phyloP scores from a whole-genome alignment of 2,797 vertebrate genomes.

The Phrynocephalus vlangalii region DNA sequence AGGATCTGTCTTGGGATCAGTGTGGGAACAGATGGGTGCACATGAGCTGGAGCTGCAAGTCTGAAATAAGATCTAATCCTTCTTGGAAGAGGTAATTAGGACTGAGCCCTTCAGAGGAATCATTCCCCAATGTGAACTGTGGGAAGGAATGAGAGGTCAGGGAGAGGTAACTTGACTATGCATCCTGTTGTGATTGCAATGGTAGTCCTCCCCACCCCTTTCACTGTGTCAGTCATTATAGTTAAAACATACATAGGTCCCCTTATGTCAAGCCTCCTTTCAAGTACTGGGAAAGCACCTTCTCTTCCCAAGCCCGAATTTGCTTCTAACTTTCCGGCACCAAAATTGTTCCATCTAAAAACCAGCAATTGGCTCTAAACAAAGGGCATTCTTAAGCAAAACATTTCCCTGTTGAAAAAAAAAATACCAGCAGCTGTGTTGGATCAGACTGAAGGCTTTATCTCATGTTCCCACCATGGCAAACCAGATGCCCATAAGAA shows the following conservation, averaged over 20 bases:
- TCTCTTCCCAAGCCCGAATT: accelerated
- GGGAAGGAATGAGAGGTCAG: neutral
- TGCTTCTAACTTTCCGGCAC: conserved; percentile 25
- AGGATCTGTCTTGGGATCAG: neutral
- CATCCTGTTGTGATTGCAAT: conserved; percentile 30
- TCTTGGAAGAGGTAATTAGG: neutral
- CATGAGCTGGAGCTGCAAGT: neutral
- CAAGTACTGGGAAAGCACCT: conserved; percentile 10
- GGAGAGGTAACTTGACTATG: neutral
- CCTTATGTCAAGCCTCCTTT: conserved; percentile 34
- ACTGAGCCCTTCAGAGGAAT: conserved; percentile 13
- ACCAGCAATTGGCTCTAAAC: neutral
- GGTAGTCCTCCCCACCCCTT: neutral
- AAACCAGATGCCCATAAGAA: neutral
- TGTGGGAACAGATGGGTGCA: neutral
- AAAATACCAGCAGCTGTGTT: neutral
- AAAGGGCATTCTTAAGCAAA: neutral
- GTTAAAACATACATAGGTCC: conserved; percentile 10
- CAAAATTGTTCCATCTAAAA: conserved; percentile 29
- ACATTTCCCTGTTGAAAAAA: neutral
- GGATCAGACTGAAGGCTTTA: neutral
- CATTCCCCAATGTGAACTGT: accelerated
- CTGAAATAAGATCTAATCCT: conserved; percentile 3
- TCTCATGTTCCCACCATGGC: neutral
- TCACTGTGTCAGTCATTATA: conserved; percentile 28